Base-by-base conservation (phyloP, 2,797 vertebrate species). In the Sebastes cheni region DNA sequence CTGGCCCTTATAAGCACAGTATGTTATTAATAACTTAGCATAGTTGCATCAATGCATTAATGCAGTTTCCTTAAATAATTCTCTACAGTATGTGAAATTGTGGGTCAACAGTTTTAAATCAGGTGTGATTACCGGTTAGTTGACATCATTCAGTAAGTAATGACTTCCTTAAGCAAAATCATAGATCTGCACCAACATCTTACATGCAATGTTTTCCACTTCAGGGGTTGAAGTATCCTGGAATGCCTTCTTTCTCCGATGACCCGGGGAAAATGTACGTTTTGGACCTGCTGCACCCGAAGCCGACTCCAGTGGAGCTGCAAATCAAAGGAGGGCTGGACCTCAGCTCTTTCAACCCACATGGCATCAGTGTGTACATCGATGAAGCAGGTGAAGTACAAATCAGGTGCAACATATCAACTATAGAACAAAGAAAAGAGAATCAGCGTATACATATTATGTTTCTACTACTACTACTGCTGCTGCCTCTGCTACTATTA, bases 1-100 rank as follows among this genome's bases (percentile, higher is more conserved):
- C 90, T 97, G 88, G 96, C 97, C 90, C 96, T 98, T 89, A 90
- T 98, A 76, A 97, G 96, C 71, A 95, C 92, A 2, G 97, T 98
- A 95, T 95, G 97, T 96, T 22, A 3, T 62, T 69, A 42, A 70
- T 0, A 60, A 20, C 2, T 61, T 30, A 9, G 6, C 20, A 71
- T 14, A 8, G 22, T 42, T 64, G 5, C 56, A 58, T 39, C 13
- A 25, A 72, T 29, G 29, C 7, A 22, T 32, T 8, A 46, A 4
- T 77, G 13, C 10, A 12, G 10, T 32, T 42, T 52, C 2, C 3
- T 29, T 22, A 9, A 27, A 72, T 4, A 34, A 46, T 60, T 18
- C 3, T 54, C 5, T 42, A 46, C 8, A 6, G 9, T 10, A 14
- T 75, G 25, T 59, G 1, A 30, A 25, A 59, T 61, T 4, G 20